Conservation (phyloP, 2,113 vertebrate genomes). For the Myotis brandtii region DNA sequence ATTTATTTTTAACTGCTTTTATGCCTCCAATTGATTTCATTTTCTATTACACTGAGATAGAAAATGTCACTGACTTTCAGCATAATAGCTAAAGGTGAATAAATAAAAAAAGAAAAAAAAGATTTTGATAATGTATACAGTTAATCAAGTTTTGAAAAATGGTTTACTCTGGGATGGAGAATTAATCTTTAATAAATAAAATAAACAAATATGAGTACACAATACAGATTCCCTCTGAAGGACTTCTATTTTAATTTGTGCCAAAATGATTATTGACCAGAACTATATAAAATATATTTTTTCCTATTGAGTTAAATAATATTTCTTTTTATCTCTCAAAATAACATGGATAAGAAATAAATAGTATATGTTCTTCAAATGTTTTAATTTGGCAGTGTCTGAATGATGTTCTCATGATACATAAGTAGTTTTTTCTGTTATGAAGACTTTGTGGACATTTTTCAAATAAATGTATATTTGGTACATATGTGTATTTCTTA, state of each 20-base stretch:
- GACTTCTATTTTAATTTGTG: conserved; percentile 27
- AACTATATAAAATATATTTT: not conserved
- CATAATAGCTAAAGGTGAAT: not conserved
- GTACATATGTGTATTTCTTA: not conserved
- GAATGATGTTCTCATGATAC: conserved; percentile 6
- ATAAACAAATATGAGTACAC: not conserved
- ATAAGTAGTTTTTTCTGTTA: conserved; percentile 8
- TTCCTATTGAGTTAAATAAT: conserved; percentile 15
- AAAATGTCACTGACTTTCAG: conserved; percentile 11
- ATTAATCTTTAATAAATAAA: not conserved
- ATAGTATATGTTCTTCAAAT: conserved; percentile 31
- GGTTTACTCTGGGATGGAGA: not conserved
- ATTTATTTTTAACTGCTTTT: conserved; percentile 19
- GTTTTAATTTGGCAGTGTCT: conserved; percentile 7
- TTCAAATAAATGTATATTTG: conserved; percentile 15
- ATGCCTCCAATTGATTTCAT: not conserved
- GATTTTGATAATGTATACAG: not conserved
- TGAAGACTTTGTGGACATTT: not conserved
- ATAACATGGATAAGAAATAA: not conserved
- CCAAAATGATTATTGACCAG: conserved; percentile 14
- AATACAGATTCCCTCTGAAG: not conserved
- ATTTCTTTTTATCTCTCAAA: conserved; percentile 21
- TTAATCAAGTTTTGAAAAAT: conserved; percentile 30
- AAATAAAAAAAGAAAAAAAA: conserved; percentile 41
- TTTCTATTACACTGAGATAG: not conserved